Percentiles rank a stretch among this genome's conserved stretches.
These are phyloP conservation scores for Athene cunicularia DNA, from an alignment of 2,113 vertebrate genomes.

Conservation along the genomic window DNA sequence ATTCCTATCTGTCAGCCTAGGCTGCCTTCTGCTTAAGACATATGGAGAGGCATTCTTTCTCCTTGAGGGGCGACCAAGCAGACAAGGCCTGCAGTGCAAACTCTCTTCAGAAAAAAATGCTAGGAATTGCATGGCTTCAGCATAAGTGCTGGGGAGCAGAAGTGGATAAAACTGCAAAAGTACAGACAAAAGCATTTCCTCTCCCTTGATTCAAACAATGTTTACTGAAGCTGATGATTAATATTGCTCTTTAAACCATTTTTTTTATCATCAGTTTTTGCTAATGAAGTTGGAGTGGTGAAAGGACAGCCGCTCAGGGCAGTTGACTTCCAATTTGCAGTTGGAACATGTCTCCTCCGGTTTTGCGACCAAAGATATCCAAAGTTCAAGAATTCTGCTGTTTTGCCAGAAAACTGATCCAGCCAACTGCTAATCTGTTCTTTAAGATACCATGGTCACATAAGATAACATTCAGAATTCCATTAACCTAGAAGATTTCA, in stretches of 20 bases:
- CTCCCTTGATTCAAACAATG: background rate
- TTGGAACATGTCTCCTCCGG: background rate
- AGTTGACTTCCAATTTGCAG: background rate
- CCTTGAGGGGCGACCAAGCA: constrained; percentile 52
- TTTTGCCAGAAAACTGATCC: constrained; percentile 31
- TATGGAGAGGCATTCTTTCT: constrained; percentile 36
- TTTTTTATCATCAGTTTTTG: background rate
- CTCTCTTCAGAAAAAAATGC: background rate
- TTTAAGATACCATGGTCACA: background rate
- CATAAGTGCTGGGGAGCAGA: background rate
- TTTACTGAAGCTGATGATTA: background rate
- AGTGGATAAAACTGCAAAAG: background rate
- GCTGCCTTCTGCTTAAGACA: constrained; percentile 56
- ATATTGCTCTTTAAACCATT: background rate
- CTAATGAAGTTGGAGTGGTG: background rate
- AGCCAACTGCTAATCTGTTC: constrained; percentile 42
- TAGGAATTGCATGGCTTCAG: background rate
- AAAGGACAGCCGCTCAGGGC: background rate
- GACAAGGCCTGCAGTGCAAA: background rate
- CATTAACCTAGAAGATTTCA: constrained; percentile 26
- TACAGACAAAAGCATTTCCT: background rate
- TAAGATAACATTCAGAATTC: constrained; percentile 26
- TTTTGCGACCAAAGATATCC: background rate
- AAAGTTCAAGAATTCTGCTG: constrained; percentile 17
- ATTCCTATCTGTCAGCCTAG: constrained; percentile 8